Base-by-base conservation (phyloP, 2,888 invertebrate genomes). In the Rhagium mordax region DNA sequence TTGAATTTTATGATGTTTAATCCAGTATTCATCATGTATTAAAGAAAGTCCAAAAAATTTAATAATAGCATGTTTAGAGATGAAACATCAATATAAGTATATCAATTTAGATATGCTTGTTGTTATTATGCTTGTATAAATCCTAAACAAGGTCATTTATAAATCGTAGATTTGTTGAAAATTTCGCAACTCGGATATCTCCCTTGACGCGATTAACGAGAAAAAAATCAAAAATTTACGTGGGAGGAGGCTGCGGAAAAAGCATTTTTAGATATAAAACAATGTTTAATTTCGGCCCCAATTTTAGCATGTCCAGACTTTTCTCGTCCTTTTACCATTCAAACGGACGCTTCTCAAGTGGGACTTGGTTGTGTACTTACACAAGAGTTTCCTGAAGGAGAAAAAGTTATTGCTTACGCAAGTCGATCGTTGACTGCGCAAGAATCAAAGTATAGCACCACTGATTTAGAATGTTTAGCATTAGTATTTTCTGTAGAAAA, bases 331-430 rank as follows among this genome's bases (percentile, higher is more conserved):
- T 59, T 59, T 59, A 27, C 10, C 13, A n/a, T 59, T 24, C 27
- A 29, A 13, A 21, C n/a, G 6, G 59, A 59, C 15, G 59, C 59
- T 2, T 29, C 29, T 1, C 13, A 29, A 3, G 16, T 59, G 7
- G 59, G 33, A 3, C 24, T 59, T 16, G 59, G 59, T 3, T 59
- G n/a, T 27, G 59, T 59, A 4, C n/a, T 59, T 6, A 49, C 16
- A 3, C 16, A 16, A 59, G 3, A 41, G 13, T 61, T 61, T 41
- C 41, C n/a, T 8, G 61, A 41, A 3, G 61, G 41, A 18, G 61
- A 61, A 41, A 61, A 61, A 20, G 20, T 61, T 3, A 41, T 61
- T 33, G 33, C 61, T 18, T 61, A 61, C 13, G 61, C 47, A 6
- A 41, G 41, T 61, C 3, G 61, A 4, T 15, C 41, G 0, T 8